A percentile compares a stretch with the other conserved stretches of the same genome.
These are phyloP conservation scores for Eolophus roseicapilla DNA, from an alignment of 2,113 vertebrate genomes.

Conservation along the genomic window DNA sequence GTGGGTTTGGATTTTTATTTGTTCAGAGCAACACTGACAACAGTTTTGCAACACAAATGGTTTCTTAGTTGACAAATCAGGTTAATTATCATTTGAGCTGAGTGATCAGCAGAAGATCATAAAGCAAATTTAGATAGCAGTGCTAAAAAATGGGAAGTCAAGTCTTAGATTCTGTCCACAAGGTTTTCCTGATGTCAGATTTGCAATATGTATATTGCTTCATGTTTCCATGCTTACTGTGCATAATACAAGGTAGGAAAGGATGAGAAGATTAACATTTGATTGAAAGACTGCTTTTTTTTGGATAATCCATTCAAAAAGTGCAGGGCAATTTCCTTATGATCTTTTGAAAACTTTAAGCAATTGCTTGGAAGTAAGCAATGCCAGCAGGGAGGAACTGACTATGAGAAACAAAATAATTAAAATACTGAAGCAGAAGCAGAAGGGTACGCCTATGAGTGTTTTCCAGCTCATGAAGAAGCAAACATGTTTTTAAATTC, in stretches of 20 bases:
- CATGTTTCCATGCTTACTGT: background rate
- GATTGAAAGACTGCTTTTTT: background rate
- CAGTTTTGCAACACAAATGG: background rate
- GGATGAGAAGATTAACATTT: background rate
- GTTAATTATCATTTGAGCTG: background rate
- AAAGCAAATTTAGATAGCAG: background rate
- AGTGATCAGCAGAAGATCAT: background rate
- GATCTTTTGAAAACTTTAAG: background rate
- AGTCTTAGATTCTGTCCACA: background rate
- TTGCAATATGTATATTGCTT: background rate
- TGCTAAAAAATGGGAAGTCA: background rate
- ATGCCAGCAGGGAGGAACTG: background rate
- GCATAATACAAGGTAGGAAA: background rate
- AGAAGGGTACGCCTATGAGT: rapidly evolving
- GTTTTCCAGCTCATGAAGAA: background rate
- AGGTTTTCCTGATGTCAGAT: background rate
- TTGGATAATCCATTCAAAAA: background rate
- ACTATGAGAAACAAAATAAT: background rate
- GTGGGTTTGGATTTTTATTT: background rate
- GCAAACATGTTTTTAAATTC: background rate
- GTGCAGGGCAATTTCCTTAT: background rate
- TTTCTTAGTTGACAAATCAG: background rate
- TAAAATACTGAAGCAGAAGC: background rate
- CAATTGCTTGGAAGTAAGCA: background rate
- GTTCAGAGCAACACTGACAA: background rate